Conservation (phyloP, 2,797 vertebrate species). For the Typhlichthys subterraneus region DNA sequence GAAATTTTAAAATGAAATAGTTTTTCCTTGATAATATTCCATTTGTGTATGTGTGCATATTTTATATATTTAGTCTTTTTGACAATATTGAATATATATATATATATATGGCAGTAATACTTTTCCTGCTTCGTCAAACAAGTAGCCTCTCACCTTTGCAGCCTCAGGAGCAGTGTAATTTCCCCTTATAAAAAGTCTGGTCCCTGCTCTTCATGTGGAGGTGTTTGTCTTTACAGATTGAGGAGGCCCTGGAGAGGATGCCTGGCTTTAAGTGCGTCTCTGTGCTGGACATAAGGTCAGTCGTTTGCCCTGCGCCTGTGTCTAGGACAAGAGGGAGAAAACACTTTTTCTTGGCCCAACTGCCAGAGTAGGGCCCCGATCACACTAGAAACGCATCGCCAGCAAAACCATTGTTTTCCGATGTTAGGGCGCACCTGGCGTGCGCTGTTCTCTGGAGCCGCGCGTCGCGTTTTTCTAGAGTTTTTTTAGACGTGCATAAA, state of each 20-base stretch:
- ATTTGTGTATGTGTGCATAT: no score
- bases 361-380: not conserved
- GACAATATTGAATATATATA: no score
- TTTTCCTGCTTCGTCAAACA: not conserved
- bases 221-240: slow-evolving; percentile 77
- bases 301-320: slow-evolving; percentile 1
- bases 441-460: no score
- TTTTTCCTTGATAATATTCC: no score
- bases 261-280: slow-evolving; percentile 87
- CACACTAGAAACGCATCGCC: no score
- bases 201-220: not conserved
- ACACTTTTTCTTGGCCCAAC: not conserved
- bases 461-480: no score
- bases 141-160: not conserved
- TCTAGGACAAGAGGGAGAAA: not conserved
- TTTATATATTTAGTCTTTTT: no score
- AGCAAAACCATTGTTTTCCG: no score
- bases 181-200: not conserved
- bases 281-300: slow-evolving; percentile 88
- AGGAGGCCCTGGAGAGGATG: slow-evolving; percentile 82
- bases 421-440: no score
- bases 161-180: slow-evolving; percentile 10
- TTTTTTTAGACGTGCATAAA: no score
- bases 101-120: no score
- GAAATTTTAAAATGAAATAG: no score